Evolutionary conservation across 2,113 vertebrate genomes (phyloP), one percentile per base, ranked within the genome.

Genomic region (Pterocles orientalis): DNA sequence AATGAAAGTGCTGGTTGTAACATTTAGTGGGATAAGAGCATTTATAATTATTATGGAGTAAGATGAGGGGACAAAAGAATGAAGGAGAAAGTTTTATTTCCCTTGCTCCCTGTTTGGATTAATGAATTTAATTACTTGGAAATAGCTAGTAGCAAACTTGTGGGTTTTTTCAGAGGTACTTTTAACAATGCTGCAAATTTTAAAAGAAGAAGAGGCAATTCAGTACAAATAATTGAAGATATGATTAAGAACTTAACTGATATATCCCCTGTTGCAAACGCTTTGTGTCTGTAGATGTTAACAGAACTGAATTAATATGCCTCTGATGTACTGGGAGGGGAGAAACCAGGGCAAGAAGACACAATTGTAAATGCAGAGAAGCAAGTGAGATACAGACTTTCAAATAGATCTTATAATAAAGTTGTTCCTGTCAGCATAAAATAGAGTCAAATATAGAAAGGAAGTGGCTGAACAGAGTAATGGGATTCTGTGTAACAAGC

Each of bases 41-140:
- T 84, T 86, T 92, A 18, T 77, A 81, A 83, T 86, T 77, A 54
- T 70, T 75, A 51, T 31, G 17, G 39, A 60, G 34, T 53, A 72
- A 72, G 70, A 87, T 39, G 45, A 76, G 21, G 61, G n/a, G 3
- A 29, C n/a, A 72, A 80, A 82, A 75, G 70, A 62, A 43, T 81
- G 85, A 93, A 94, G 68, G 58, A 95, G 66, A 95, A 73, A 88
- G 57, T 48, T 95, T 73, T 92, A 80, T 96, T 92, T 96, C 82
- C 71, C 62, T 88, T 82, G 62, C 8, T 94, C 64, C 71, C 48
- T 78, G 18, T 86, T 91, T 94, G 88, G 88, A 81, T 94, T 93
- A 94, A 95, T 96, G 64, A 90, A 92, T 83, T 92, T 93, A 94
- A 88, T 94, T 88, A 94, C 68, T 93, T 83, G 80, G 80, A 84